Base-by-base conservation (phyloP, 2,888 invertebrate species). In the Charanyca ferruginea region DNA sequence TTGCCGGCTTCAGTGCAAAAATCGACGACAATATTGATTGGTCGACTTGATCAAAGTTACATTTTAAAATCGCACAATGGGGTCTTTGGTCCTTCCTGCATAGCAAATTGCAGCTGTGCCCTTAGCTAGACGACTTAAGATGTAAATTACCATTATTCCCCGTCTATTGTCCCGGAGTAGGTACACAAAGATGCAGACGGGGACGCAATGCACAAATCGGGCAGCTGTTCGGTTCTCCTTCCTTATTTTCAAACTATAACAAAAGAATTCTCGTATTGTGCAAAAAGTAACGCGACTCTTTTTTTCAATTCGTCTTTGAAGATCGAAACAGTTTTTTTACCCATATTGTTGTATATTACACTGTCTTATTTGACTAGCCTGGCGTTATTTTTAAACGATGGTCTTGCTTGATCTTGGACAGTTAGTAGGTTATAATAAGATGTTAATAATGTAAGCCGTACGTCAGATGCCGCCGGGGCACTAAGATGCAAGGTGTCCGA, bases 121-220 rank as follows among this genome's bases (percentile, higher is more conserved):
- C 91, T 93, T 90, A 90, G 83, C 89, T 90, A 90, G 91, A 89
- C 91, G 94, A 93, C 94, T 93, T 94, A 94, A 95, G 95, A 95
- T 95, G 94, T 92, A 94, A 95, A 95, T 95, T 94, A 93, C 94
- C 94, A 94, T 95, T 95, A 95, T 94, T 92, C 88, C 79, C 76
- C 54, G 67, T 72, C 89, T 81, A 92, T 95, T 95, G 94, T 95
- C 84, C 90, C 84, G 73, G 76, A 80, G 87, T 87, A 87, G 87
- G 88, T 87, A 89, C 89, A 93, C 92, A 93, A 94, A 93, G 93
- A 94, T 94, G 93, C 91, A 93, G 94, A 93, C 93, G 93, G 94
- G 93, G 92, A 91, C 91, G 91, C 84, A 89, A 89, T 94, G 94
- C 94, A 94, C 93, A 93, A 93, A 93, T 91, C 93, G 88, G 90